A percentile compares a stretch with the other conserved stretches of the same genome.
Conservation (phyloP, 2,113 vertebrate genomes). For the Gasterosteus nipponicus region DNA sequence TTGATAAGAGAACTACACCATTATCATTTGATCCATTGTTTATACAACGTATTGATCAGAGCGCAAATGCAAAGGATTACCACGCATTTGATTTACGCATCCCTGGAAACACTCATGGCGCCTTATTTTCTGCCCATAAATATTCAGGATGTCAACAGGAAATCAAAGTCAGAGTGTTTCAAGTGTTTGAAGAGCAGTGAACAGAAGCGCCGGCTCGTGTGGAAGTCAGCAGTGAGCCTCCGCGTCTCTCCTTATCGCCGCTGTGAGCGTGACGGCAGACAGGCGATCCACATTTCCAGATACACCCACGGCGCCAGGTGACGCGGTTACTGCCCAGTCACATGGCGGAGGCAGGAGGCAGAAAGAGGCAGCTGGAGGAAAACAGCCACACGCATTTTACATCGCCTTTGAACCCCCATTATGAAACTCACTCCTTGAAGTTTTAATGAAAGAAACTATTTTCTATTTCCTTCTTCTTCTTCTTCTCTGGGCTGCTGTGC, state of each 20-base stretch:
- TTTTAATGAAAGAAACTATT: constrained; percentile 84
- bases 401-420: constrained; percentile 78
- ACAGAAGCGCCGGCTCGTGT: constrained; percentile 24
- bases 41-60: constrained; percentile 17
- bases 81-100: not conserved
- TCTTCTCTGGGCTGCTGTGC: constrained; percentile 34
- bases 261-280: constrained; percentile 15
- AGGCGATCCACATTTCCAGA: constrained; percentile 15
- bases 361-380: constrained; percentile 1
- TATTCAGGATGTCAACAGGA: constrained; percentile 6
- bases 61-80: not conserved
- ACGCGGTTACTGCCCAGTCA: constrained; percentile 19
- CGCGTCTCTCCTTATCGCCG: constrained; percentile 40
- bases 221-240: constrained; percentile 43
- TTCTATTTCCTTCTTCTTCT: constrained; percentile 72
- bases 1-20: not conserved
- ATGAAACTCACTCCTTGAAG: constrained; percentile 80
- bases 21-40: not conserved
- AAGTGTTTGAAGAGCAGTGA: constrained; percentile 19
- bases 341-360: not conserved
- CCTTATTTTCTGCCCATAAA: constrained; percentile 21
- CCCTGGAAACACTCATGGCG: not conserved
- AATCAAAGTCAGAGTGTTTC: not conserved
- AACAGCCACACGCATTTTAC: constrained; percentile 56
- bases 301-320: constrained; percentile 22